A percentile compares a stretch with the other conserved stretches of the same genome.
These are phyloP conservation scores for Hycleus phaleratus DNA, from an alignment of 1,140 invertebrate genomes.

Conservation along the genomic window DNA sequence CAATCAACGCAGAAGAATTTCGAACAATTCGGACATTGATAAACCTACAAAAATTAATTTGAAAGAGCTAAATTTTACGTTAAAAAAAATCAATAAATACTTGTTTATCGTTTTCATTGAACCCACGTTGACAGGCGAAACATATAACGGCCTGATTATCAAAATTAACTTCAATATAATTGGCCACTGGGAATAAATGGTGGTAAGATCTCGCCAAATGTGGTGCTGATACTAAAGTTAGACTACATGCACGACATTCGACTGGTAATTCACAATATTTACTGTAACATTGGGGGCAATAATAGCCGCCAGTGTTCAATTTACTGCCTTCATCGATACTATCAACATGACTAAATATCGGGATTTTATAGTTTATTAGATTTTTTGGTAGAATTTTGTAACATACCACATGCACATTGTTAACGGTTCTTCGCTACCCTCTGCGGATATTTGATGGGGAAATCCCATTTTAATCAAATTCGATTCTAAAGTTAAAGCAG, in stretches of 20 bases:
- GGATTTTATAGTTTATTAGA: background rate
- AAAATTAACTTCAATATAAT: conserved; percentile 65
- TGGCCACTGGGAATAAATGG: conserved; percentile 86
- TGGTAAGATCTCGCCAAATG: conserved; percentile 96
- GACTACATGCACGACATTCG: conserved; percentile 89
- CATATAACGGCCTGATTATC: conserved; percentile 51
- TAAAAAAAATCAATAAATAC: conserved; percentile 41
- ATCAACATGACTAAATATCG: conserved; percentile 66
- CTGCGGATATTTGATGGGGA: conserved; percentile 59
- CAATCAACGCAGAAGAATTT: conserved; percentile 88
- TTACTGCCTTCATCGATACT: conserved; percentile 57
- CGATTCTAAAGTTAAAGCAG: conserved; percentile 69
- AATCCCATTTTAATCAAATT: conserved; percentile 92
- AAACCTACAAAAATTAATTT: conserved; percentile 51
- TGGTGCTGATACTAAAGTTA: conserved; percentile 95
- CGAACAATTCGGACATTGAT: conserved; percentile 70
- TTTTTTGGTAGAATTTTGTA: conserved; percentile 17
- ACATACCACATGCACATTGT: conserved; percentile 81
- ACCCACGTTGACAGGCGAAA: conserved; percentile 63
- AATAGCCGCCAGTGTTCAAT: conserved; percentile 71
- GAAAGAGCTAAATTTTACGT: too few species aligned
- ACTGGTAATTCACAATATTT: conserved; percentile 97
- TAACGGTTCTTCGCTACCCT: conserved; percentile 58
- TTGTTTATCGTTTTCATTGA: conserved; percentile 62
- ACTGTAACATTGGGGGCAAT: conserved; percentile 92